A percentile compares a stretch with the other conserved stretches of the same genome.
Conservation (phyloP, 1,140 invertebrate genomes). For the Episyrphus balteatus region DNA sequence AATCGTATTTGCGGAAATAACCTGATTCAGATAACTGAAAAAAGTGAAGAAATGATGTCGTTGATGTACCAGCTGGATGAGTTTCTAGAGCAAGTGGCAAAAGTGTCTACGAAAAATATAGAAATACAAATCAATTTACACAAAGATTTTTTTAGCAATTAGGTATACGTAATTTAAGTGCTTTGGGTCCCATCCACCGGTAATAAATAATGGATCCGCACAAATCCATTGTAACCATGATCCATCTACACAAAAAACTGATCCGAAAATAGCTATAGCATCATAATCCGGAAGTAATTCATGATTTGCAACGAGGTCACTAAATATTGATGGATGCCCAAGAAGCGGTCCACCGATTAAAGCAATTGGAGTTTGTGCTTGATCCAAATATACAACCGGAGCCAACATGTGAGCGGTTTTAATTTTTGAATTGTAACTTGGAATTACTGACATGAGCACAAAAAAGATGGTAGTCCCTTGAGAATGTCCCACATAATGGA, state of each 20-base stretch:
- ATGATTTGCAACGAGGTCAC: conserved; percentile 17
- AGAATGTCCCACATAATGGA: conserved; percentile 56
- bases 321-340: conserved; percentile 13
- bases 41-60: conserved; percentile 40
- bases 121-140: background rate
- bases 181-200: conserved; percentile 5
- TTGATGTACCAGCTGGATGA: conserved; percentile 39
- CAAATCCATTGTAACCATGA: conserved; percentile 17
- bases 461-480: conserved; percentile 47
- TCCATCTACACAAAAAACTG: conserved; percentile 23
- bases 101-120: conserved; percentile 14
- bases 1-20: conserved; percentile 38
- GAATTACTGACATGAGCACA: conserved; percentile 39
- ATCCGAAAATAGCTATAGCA: conserved; percentile 18
- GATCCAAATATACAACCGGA: conserved; percentile 44
- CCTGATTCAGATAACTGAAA: conserved; percentile 35
- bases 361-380: conserved; percentile 39
- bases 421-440: conserved; percentile 49
- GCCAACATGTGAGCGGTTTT: conserved; percentile 43
- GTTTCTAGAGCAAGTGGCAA: conserved; percentile 23
- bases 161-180: background rate
- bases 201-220: background rate
- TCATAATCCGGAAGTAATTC: conserved; percentile 22
- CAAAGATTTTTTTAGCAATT: background rate
- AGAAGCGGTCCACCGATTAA: conserved; percentile 10